Percentiles rank a stretch among this genome's conserved stretches.
Conservation (phyloP, 2,113 vertebrate genomes). For the Myrmecophaga tridactyla region DNA sequence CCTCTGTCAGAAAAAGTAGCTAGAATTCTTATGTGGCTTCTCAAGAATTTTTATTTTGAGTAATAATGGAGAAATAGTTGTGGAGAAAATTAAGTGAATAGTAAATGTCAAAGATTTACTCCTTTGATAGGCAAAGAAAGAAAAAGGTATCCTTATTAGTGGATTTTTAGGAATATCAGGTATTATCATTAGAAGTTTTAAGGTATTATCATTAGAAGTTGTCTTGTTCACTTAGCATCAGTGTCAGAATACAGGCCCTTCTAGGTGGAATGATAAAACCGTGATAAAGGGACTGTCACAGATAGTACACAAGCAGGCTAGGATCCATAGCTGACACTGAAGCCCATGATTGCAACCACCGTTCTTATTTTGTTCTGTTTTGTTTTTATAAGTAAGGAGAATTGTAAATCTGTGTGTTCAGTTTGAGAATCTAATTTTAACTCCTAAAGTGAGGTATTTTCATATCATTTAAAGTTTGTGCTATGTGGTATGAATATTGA, state of each 20-base stretch:
- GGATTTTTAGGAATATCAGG: slow-evolving; percentile 1
- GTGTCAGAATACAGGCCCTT: neutral
- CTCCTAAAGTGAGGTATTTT: slow-evolving; percentile 27
- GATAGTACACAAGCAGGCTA: neutral
- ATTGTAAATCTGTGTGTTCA: slow-evolving; percentile 26
- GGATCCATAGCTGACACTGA: slow-evolving; percentile 1
- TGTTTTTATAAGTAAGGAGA: neutral
- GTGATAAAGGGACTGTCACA: neutral
- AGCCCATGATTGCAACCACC: neutral
- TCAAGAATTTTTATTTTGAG: slow-evolving; percentile 33
- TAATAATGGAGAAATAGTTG: neutral
- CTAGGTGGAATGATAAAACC: neutral
- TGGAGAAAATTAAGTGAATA: slow-evolving; percentile 1
- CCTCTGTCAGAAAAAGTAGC: neutral
- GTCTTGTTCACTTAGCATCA: neutral
- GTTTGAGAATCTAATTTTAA: slow-evolving; percentile 45
- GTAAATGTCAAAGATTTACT: slow-evolving; percentile 10
- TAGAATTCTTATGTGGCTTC: slow-evolving; percentile 30
- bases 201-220: slow-evolving; percentile 8
- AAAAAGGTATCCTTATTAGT: neutral
- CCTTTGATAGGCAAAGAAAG: neutral
- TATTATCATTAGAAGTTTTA: neutral
- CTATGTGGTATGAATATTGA: neutral
- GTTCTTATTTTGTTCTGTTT: no score
- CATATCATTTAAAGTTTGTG: neutral